A percentile compares a stretch with the other conserved stretches of the same genome.
Conservation (phyloP, 2,797 vertebrate species). For the Lepilemur septentrionalis region DNA sequence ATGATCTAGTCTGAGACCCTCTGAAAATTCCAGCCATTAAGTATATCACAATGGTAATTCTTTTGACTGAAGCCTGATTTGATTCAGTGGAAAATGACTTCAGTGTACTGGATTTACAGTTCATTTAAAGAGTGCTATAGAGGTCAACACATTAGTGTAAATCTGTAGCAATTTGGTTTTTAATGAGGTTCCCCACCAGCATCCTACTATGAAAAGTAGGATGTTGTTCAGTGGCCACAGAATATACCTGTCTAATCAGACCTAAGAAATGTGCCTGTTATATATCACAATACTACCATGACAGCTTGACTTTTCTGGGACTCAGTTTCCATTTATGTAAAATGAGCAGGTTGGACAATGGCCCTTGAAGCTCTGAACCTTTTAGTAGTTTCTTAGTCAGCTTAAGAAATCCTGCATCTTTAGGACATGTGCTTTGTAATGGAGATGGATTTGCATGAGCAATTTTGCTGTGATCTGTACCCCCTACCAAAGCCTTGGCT, state of each 20-base stretch:
- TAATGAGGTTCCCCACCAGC: slow-evolving; percentile 83
- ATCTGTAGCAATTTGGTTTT: slow-evolving; percentile 86
- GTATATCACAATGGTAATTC: slow-evolving; percentile 77
- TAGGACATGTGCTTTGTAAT: slow-evolving; percentile 20
- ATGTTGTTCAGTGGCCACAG: slow-evolving; percentile 57
- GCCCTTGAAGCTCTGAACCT: background rate
- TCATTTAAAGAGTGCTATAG: slow-evolving; percentile 82
- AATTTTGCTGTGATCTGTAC: background rate
- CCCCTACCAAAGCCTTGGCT: background rate
- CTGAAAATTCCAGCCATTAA: slow-evolving; percentile 75
- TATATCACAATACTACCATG: background rate
- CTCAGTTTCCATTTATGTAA: slow-evolving; percentile 36
- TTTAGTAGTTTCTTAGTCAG: slow-evolving; percentile 19
- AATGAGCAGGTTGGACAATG: background rate
- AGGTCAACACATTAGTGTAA: slow-evolving; percentile 84
- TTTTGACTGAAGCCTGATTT: slow-evolving; percentile 83
- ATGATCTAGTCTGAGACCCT: slow-evolving; percentile 71
- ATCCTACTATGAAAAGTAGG: slow-evolving; percentile 76
- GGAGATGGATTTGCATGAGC: background rate
- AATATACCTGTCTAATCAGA: slow-evolving; percentile 62
- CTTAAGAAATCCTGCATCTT: slow-evolving; percentile 12
- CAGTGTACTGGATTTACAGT: slow-evolving; percentile 82
- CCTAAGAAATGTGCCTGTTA: background rate
- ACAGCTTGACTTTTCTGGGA: background rate
- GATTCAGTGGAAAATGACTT: slow-evolving; percentile 84